Conservation (phyloP, 2,888 invertebrate genomes). For the Cyrtodaria siliqua region DNA sequence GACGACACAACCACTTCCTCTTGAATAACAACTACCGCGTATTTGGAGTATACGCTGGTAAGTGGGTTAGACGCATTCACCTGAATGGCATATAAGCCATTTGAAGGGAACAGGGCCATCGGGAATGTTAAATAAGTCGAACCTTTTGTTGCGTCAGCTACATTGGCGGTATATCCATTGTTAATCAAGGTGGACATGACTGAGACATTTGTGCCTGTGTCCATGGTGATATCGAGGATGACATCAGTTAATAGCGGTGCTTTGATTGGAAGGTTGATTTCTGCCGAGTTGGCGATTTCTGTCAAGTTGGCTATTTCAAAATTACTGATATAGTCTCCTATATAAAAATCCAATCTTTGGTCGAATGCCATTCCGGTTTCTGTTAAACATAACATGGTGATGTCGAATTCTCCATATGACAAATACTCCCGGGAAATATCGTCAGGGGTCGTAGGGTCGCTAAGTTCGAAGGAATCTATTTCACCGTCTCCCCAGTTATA, state of each 20-base stretch:
- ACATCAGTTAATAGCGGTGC: slow-evolving; percentile 10
- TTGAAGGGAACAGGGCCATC: not conserved
- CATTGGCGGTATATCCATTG: not conserved
- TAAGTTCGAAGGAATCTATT: not conserved
- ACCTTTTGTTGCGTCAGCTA: not conserved
- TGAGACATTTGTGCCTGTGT: slow-evolving; percentile 5
- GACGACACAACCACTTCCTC: not conserved
- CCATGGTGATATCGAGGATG: not conserved
- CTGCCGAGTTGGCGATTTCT: no score
- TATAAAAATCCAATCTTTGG: slow-evolving; percentile 5
- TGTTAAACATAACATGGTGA: slow-evolving; percentile 6
- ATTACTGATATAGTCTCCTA: slow-evolving; percentile 22
- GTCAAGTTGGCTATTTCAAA: slow-evolving; percentile 9
- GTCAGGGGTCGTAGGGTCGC: not conserved
- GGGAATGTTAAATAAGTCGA: not conserved
- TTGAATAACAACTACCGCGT: slow-evolving; percentile 14
- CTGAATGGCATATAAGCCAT: slow-evolving; percentile 11
- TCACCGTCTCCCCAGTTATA: slow-evolving; percentile 12
- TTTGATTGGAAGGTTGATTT: slow-evolving; percentile 10
- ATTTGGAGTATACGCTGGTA: not conserved
- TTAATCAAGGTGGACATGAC: slow-evolving; percentile 5
- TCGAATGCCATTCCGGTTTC: not conserved
- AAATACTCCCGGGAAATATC: not conserved
- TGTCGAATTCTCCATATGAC: slow-evolving; percentile 4
- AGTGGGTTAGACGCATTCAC: slow-evolving; percentile 18